Conservation (phyloP, 1,140 invertebrate species). For the Drosophila punjabiensis region DNA sequence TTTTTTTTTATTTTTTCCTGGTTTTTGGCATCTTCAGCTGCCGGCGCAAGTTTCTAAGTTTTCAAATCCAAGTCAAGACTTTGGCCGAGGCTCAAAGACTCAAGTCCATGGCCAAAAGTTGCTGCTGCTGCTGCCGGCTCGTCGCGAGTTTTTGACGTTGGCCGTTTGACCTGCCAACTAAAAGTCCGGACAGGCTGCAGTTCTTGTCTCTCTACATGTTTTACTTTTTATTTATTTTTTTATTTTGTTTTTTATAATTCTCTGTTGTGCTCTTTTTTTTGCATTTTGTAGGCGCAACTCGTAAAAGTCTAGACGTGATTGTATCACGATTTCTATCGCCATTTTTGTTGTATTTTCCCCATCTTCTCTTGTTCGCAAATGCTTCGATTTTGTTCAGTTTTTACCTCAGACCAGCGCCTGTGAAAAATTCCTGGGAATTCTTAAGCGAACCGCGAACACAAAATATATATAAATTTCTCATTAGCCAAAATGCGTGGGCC, state of each 20-base stretch:
- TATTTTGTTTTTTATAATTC: constrained; percentile 30
- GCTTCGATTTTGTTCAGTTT: constrained; percentile 43
- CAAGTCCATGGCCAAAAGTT: constrained; percentile 70
- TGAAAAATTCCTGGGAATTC: constrained; percentile 61
- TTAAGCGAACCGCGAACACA: constrained; percentile 7
- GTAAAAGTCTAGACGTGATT: constrained; percentile 85
- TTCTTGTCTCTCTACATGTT: constrained; percentile 23
- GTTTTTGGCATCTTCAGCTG: constrained; percentile 68
- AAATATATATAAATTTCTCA: constrained; percentile 45
- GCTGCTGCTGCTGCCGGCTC: constrained; percentile 20
- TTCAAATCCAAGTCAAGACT: constrained; percentile 66
- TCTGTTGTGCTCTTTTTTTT: constrained; percentile 12
- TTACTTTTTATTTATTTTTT: constrained; percentile 14
- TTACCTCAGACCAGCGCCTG: neutral
- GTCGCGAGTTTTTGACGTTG: constrained; percentile 65
- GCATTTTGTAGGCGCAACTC: constrained; percentile 77
- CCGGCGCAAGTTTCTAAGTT: constrained; percentile 68
- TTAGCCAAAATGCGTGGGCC: constrained; percentile 48
- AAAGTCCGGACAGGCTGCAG: constrained; percentile 53
- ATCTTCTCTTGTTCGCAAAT: constrained; percentile 40
- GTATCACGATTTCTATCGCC: constrained; percentile 85
- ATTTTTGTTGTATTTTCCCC: constrained; percentile 73
- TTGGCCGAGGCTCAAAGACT: constrained; percentile 5
- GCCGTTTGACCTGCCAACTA: constrained; percentile 68
- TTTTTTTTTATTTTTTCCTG: constrained; percentile 17